Base-by-base conservation (phyloP, 2,888 invertebrate genomes). In the Phaonia tiefii region DNA sequence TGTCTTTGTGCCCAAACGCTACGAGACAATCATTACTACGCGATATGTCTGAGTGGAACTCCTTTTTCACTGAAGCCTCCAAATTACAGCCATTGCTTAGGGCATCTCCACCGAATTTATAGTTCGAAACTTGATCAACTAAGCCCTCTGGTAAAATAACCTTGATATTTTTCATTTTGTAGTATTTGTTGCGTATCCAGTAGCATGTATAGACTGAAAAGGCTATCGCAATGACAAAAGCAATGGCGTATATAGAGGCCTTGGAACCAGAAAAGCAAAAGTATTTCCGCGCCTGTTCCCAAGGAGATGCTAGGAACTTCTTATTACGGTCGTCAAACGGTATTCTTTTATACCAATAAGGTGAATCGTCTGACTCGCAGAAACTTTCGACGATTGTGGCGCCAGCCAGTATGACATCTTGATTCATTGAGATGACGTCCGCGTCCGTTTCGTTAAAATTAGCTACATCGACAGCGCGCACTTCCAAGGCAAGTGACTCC, bases 121-220 rank as follows among this genome's bases (percentile, higher is more conserved):
- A 83, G 60, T 80, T 82, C 13, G 86, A 82, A 58, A 83, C 83
- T 42, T 84, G 84, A 71, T 86, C 86, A 7, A 84, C 84, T 42
- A 89, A 75, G 11, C 87, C 86, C 10, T 85, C 85, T 2, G 88
- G 88, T 17, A 89, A 79, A 22, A 85, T 84, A 1, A 86, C 84
- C n/a, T 85, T 83, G 67, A 88, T 87, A 67, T 86, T 86, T 70
- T 87, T 87, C 88, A 88, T 88, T 81, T 85, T 84, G n/a, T 84
- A 83, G 37, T 85, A 85, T 70, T 86, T 87, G 26, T 84, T 84
- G 0, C 85, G 84, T 11, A 83, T 72, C 63, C 84, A 84, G 20
- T 84, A 85, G 10, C 81, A 78, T 2, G 84, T 17, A 8, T 81
- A 46, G 0, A 76, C 39, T 1, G 84, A 54, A 13, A 83, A 72